Percentiles rank a stretch among this genome's conserved stretches.
Conservation (phyloP, 2,113 vertebrate species). For the Lasiurus cinereus region DNA sequence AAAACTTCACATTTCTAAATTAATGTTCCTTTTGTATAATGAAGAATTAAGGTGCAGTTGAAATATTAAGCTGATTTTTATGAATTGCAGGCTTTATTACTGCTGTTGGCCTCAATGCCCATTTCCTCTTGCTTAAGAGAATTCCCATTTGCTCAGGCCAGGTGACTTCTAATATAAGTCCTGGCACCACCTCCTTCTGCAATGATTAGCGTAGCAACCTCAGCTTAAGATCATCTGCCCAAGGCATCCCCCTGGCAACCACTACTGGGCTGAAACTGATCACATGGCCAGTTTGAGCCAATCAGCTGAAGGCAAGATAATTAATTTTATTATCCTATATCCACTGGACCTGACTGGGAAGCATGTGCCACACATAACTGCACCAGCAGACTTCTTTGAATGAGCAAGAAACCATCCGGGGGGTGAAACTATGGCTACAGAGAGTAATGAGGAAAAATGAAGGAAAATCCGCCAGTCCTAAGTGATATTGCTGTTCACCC, state of each 20-base stretch:
- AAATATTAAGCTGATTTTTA: conserved; percentile 29
- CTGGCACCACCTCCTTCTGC: background rate
- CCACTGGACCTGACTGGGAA: background rate
- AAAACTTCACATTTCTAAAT: conserved; percentile 32
- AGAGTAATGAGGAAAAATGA: background rate
- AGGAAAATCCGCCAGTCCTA: background rate
- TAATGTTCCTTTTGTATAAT: background rate
- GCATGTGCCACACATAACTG: background rate
- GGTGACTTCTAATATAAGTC: background rate
- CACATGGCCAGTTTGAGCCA: background rate
- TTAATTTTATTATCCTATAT: background rate
- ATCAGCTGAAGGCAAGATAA: background rate
- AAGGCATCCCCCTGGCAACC: background rate
- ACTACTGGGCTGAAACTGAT: background rate
- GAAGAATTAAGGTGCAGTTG: background rate
- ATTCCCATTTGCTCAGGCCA: background rate
- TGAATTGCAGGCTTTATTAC: conserved; percentile 1
- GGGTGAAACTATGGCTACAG: background rate
- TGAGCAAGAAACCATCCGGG: background rate
- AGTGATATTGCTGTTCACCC: background rate
- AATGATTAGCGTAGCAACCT: background rate
- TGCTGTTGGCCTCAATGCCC: background rate
- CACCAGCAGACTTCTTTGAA: background rate
- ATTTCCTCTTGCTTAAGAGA: background rate
- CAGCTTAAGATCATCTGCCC: background rate